Evolutionary conservation across 2,113 vertebrate genomes (phyloP).

Genomic region (Ivindomyrus marchei): DNA sequence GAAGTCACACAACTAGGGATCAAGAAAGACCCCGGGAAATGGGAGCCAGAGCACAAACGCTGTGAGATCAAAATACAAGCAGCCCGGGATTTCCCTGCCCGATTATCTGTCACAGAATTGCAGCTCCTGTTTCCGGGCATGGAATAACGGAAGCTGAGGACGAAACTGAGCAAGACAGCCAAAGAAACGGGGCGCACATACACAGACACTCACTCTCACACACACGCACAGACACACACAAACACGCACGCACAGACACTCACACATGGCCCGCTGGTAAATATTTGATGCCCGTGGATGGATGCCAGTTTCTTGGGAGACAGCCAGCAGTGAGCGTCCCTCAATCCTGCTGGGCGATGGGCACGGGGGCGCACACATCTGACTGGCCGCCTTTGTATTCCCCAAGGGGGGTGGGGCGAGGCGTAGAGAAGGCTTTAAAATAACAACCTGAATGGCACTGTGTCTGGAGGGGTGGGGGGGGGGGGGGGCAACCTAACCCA

Average conservation of each 20-base stretch:
- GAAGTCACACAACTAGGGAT: neutral
- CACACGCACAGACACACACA: neutral
- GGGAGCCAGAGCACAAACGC: neutral
- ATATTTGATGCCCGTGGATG: neutral
- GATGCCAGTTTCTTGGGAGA: neutral
- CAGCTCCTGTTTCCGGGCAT: neutral
- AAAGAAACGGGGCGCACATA: neutral
- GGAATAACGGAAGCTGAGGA: neutral
- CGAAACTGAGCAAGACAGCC: neutral
- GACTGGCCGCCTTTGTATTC: neutral
- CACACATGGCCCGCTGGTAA: neutral
- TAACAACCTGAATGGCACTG: neutral
- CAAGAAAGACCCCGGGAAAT: neutral
- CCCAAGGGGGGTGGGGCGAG: neutral
- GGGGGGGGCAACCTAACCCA: neutral
- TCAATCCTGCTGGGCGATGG: neutral
- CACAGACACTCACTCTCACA: neutral
- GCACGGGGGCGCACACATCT: neutral
- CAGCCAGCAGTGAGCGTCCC: neutral
- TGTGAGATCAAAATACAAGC: neutral
- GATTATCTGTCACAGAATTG: neutral
- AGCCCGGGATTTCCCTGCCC: neutral
- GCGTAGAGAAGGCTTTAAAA: neutral
- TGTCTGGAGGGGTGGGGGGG: neutral
- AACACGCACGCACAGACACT: neutral